Base-by-base conservation (phyloP, 1,140 invertebrate species). In the Drosophila murphyi region DNA sequence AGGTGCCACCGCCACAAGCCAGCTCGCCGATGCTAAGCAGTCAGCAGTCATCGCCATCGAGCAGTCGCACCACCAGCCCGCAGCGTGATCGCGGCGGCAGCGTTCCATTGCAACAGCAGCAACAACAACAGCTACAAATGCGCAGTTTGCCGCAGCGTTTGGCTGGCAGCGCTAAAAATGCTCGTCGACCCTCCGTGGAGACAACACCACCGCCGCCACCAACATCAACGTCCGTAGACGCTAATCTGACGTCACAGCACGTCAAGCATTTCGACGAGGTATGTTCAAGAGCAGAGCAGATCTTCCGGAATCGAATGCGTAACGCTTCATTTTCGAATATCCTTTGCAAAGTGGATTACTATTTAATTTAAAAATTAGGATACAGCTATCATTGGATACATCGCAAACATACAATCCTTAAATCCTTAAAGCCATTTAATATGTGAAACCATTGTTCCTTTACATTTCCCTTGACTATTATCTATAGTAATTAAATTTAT, bases 1-100 rank as follows among this genome's bases (percentile, higher is more conserved):
- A 92, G 62, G 87, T 93, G 65, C 93, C 93, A 85, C 92, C 93
- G 87, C 92, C 92, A 32, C 90, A 91, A 45, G 94, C 91, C 32
- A 92, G 81, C 54, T 95, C 95, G 31, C 94, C 95, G 2, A 92
- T 95, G 83, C 91, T 95, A 76, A 95, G 94, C 76, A 95, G 94
- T 72, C 94, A 95, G 81, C 92, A 93, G 64, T 91, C 93, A 10
- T 94, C 93, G 6, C 94, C 94, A 10, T 94, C 93, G 48, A 94
- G 94, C 82, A 95, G 94, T 77, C 93, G 95, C 62, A 93, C 94
- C 5, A 93, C 93, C n/a, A 95, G 95, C 64, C 95, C 95, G 2
- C 93, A 93, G 45, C 77, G 91, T 34, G 82, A 85, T 12, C 93
- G 93, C 6, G 94, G 94, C 39, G 94, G 94, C 4, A 93, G 77